phyloP scores from a whole-genome alignment of 1,140 invertebrate species.

The Anagrus nilaparvatae region DNA sequence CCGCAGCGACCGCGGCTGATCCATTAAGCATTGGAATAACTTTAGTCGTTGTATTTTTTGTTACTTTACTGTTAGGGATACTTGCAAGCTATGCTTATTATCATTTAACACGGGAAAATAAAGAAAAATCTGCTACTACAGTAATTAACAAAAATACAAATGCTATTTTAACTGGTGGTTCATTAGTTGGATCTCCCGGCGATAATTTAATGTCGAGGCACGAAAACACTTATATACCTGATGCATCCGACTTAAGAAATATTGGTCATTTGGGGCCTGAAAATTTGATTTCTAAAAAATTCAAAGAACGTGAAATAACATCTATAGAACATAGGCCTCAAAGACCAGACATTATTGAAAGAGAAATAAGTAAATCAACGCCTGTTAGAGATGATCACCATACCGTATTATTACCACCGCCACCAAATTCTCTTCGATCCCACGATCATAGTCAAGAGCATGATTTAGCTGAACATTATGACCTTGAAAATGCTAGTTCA shows the following conservation, averaged over 20 bases:
- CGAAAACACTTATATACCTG: slow-evolving; percentile 40
- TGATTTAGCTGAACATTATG: slow-evolving; percentile 90
- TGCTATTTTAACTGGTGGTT: slow-evolving; percentile 34
- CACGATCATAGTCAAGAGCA: slow-evolving; percentile 58
- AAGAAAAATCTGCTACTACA: slow-evolving; percentile 55
- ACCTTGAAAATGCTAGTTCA: slow-evolving; percentile 92
- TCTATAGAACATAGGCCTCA: slow-evolving; percentile 55
- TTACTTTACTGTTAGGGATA: slow-evolving; percentile 78
- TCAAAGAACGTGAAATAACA: slow-evolving; percentile 73
- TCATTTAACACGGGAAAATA: slow-evolving; percentile 69
- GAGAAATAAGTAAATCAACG: slow-evolving; percentile 75
- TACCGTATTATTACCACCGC: slow-evolving; percentile 54
- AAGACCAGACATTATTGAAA: slow-evolving; percentile 85
- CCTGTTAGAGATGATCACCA: slow-evolving; percentile 65
- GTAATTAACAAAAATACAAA: slow-evolving; percentile 34
- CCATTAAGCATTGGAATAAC: slow-evolving; percentile 84
- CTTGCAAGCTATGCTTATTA: slow-evolving; percentile 84
- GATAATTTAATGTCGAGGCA: slow-evolving; percentile 36
- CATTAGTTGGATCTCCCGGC: slow-evolving; percentile 23
- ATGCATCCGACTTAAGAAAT: slow-evolving; percentile 41
- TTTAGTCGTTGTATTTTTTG: slow-evolving; percentile 88
- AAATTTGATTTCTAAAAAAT: slow-evolving; percentile 75
- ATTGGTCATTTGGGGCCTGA: slow-evolving; percentile 66
- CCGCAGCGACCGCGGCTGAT: slow-evolving; percentile 66
- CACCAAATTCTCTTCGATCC: slow-evolving; percentile 51